Base-by-base conservation (phyloP, 2,797 vertebrate species). In the Sciaenops ocellatus region DNA sequence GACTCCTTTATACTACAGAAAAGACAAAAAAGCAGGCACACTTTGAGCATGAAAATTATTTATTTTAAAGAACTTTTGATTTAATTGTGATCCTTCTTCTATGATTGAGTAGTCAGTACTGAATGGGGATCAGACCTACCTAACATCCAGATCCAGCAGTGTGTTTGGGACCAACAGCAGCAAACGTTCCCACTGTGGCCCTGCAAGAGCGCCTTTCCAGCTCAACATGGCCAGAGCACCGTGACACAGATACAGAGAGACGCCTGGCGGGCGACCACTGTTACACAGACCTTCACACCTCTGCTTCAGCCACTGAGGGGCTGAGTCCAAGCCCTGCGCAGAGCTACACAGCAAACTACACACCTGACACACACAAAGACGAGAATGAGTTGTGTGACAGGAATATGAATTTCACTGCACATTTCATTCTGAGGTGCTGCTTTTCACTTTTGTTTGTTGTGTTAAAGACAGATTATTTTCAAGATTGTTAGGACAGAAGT, bases 181-280 rank as follows among this genome's bases (percentile, higher is more conserved):
- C 0, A 99, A 93, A 34, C 92, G 87, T 82, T 97, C 97, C 85
- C 95, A 94, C 22, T 90, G 89, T 3, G 81, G 87, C 22, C 95
- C 95, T 69, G 95, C 92, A 3, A 80, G 89, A 57, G 93, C 85
- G 0, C 85, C 87, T 87, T 93, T 97, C 98, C 97, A 99, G 72
- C 95, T 95, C 88, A 99, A 64, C 98, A 99, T 98, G 34, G 97
- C 97, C 78, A 99, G 93, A 3, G 96, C 95, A 16, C 98, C 98
- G 7, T 98, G 98, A 87, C 97, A 97, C 61, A 99, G 92, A 80
- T 96, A 98, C 50, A 99, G 90, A 51, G 95, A 93, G n/a, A 95
- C 93, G 0, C 94, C 90, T 2, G 77, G 90, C 0, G 96, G 93
- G 30, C 96, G 85, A 0, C 84, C 56, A 0, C 77, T 73, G 0